Conservation (phyloP, 2,797 vertebrate genomes). For the Eptatretus atami region DNA sequence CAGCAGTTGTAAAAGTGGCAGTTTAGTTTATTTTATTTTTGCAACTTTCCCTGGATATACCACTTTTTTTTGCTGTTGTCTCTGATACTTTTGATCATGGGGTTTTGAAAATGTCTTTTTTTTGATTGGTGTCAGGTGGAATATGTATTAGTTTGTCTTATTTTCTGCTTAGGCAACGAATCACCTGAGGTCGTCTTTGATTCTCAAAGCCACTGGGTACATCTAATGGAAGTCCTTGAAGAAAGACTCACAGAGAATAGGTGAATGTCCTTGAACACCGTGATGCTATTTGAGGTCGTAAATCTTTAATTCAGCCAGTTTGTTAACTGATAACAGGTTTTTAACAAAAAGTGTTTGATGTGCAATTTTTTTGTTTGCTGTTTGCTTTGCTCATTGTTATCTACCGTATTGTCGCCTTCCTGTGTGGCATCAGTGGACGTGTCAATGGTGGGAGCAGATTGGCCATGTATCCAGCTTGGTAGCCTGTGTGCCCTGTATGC, state of each 20-base stretch:
- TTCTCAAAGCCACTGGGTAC: constrained; percentile 95
- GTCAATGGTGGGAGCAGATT: constrained; percentile 80
- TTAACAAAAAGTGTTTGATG: too few species aligned
- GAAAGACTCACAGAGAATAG: constrained; percentile 94
- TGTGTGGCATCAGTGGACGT: constrained; percentile 39
- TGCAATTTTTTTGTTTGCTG: background rate
- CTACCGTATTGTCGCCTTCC: constrained; percentile 9
- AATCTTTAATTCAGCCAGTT: background rate
- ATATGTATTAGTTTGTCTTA: background rate
- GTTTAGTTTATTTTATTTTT: too few species aligned
- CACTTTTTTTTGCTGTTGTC: background rate
- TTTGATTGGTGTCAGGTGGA: background rate
- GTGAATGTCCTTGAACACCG: constrained; percentile 24
- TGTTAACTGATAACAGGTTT: background rate
- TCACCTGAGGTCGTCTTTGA: constrained; percentile 98
- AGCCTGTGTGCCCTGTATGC: constrained; percentile 75
- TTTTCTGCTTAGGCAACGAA: constrained; percentile 44
- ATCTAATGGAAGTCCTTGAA: constrained; percentile 98
- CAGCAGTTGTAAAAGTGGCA: too few species aligned
- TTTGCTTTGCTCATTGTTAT: background rate
- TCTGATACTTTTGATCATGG: background rate
- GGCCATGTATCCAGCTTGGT: constrained; percentile 81
- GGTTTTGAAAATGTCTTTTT: background rate
- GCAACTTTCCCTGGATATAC: constrained; percentile 9
- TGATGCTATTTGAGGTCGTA: background rate